These are phyloP conservation scores for Cyclura pinguis DNA, from an alignment of 2,797 vertebrate genomes.

Conservation along the genomic window DNA sequence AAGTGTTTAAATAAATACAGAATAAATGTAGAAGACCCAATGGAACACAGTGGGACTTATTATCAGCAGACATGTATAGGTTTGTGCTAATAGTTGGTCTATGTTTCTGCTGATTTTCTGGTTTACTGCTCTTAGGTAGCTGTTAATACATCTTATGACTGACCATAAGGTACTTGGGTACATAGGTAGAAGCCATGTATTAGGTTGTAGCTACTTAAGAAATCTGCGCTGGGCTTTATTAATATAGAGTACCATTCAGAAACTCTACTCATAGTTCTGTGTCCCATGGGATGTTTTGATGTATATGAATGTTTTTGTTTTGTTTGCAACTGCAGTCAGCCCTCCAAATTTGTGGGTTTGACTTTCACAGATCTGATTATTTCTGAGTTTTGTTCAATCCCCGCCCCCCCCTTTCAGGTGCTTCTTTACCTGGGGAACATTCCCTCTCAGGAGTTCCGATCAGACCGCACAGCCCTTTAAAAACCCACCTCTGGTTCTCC, in stretches of 20 bases:
- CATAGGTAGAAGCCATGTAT: background rate
- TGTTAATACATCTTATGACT: background rate
- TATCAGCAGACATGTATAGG: background rate
- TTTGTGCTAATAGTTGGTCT: background rate
- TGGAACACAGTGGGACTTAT: background rate
- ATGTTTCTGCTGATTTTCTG: background rate
- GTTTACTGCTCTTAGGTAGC: background rate
- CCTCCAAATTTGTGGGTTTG: too few relatives aligned
- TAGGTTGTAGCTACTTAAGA: background rate
- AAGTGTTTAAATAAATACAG: too few relatives aligned
- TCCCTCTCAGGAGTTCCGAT: too few relatives aligned
- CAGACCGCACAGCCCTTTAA: too few relatives aligned
- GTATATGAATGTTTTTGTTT: background rate
- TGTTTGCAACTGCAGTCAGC: background rate
- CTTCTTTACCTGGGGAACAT: too few relatives aligned
- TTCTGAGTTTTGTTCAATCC: too few relatives aligned
- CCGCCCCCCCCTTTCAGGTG: too few relatives aligned
- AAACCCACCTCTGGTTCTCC: too few relatives aligned
- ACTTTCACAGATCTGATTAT: too few relatives aligned
- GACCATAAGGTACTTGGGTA: background rate
- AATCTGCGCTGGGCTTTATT: slow-evolving; percentile 38
- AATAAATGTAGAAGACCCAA: background rate
- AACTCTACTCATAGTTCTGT: slow-evolving; percentile 18
- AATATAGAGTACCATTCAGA: slow-evolving; percentile 28
- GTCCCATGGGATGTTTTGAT: slow-evolving; percentile 15